Conservation (phyloP, 30 jellyfish, hydroid and myxozoan species). For the Nemopilema nomurai region DNA sequence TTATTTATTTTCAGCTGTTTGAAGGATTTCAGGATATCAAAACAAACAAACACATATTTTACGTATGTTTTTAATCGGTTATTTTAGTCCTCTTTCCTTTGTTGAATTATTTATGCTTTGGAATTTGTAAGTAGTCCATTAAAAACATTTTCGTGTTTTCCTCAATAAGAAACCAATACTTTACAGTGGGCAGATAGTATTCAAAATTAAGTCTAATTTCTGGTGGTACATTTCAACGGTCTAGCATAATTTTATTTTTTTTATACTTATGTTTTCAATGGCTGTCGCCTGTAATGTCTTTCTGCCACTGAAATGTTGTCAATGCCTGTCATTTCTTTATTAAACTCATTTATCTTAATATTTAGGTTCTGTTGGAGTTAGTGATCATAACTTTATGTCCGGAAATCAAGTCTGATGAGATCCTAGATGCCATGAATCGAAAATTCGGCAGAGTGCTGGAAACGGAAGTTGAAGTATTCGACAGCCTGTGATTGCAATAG, state of each 20-base stretch:
- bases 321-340: no score
- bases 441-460: conserved; percentile 35
- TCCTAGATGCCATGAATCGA: conserved; percentile 50
- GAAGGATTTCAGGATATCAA: conserved; percentile 91
- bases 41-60: conserved; percentile 89
- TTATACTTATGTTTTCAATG: no score
- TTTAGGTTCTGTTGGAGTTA: conserved; percentile 65
- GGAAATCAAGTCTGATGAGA: conserved; percentile 70
- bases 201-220: no score
- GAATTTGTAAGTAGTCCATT: no score
- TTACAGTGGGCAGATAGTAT: no score
- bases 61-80: conserved; percentile 33
- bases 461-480: background rate
- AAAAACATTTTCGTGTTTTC: no score
- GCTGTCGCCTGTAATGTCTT: no score
- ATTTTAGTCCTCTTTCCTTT: background rate
- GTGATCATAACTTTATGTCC: conserved; percentile 74
- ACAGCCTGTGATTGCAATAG: background rate
- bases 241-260: no score
- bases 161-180: no score
- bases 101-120: no score
- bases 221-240: no score
- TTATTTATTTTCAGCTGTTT: conserved; percentile 51
- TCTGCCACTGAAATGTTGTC: no score
- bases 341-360: background rate